Percentiles rank a stretch among this genome's conserved stretches.
Evolutionary conservation across 2,797 vertebrate species (phyloP).

Genomic region (Pachyuromys duprasi): DNA sequence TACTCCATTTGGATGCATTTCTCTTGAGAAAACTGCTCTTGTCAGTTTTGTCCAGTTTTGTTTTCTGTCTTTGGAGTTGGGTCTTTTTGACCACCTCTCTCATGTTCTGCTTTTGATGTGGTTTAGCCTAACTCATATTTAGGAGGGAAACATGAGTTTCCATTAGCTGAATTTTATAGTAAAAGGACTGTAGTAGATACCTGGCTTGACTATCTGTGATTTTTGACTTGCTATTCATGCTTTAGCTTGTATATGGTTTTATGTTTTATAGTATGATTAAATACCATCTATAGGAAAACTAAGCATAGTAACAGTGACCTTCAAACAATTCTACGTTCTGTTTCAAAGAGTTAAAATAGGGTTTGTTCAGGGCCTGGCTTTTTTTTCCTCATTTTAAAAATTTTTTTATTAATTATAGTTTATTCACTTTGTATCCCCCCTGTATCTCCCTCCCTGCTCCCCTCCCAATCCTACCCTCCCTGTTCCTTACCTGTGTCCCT

Average conservation of each 20-base stretch:
- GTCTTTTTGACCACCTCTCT: neutral
- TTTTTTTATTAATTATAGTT: no score
- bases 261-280: neutral
- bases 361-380: neutral
- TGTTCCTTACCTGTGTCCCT: no score
- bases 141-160: neutral
- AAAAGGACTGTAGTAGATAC: neutral
- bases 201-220: neutral
- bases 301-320: neutral
- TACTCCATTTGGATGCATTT: neutral
- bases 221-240: neutral
- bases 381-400: no score
- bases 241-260: neutral
- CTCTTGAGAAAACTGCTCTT: neutral
- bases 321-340: neutral
- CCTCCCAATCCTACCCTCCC: no score
- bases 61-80: neutral
- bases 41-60: neutral
- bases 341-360: constrained; percentile 2
- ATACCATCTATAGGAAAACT: neutral
- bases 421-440: no score
- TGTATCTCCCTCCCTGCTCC: no score
- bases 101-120: neutral
- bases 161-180: neutral
- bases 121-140: neutral